A percentile compares a stretch with the other conserved stretches of the same genome.
Evolutionary conservation across 2,113 vertebrate species (phyloP).

Genomic region (Heterocephalus glaber): DNA sequence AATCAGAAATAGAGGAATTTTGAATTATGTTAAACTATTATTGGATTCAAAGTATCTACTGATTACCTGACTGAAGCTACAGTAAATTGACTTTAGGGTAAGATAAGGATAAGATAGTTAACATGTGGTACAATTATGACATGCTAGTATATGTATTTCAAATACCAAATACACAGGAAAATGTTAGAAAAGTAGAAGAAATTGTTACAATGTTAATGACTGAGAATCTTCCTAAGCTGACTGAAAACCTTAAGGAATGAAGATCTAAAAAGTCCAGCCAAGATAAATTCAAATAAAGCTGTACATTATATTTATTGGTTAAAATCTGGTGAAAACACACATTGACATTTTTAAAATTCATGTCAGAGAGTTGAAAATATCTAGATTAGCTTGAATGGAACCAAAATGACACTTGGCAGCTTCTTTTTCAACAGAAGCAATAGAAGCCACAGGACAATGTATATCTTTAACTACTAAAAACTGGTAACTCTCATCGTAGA

Average conservation of each 20-base stretch:
- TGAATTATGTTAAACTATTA: neutral
- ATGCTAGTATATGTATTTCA: neutral
- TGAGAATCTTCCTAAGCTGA: neutral
- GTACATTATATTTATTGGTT: neutral
- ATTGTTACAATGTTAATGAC: neutral
- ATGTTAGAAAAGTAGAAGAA: neutral
- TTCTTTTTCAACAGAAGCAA: neutral
- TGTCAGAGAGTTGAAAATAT: neutral
- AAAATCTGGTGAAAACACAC: neutral
- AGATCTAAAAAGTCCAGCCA: neutral
- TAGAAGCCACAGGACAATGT: neutral
- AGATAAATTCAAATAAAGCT: neutral
- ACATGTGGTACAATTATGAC: neutral
- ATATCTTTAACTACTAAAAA: neutral
- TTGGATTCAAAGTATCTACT: neutral
- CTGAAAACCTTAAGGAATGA: neutral
- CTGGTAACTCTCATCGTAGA: neutral
- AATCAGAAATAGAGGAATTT: neutral
- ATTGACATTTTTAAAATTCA: neutral
- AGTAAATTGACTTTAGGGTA: neutral
- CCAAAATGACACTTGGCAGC: neutral
- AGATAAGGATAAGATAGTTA: neutral
- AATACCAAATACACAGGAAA: neutral
- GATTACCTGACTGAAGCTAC: neutral
- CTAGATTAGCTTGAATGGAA: neutral